Conservation (phyloP, 2,888 invertebrate species). For the Lordiphosa andalusiaca region DNA sequence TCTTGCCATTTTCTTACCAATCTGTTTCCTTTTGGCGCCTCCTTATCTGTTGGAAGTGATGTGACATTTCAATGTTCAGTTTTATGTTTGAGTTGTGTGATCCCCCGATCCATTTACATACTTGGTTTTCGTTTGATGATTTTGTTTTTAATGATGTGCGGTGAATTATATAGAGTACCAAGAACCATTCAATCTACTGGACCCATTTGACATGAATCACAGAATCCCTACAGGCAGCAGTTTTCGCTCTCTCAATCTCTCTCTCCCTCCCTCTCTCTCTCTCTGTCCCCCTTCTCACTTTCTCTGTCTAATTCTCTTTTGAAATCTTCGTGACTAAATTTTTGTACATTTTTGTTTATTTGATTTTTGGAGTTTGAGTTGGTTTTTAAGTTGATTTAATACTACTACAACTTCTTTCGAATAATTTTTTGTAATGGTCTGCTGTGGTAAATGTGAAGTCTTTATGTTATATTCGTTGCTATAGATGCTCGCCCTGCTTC, state of each 20-base stretch:
- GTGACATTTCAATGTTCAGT: slow-evolving; percentile 24
- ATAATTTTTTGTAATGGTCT: slow-evolving; percentile 81
- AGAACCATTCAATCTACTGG: slow-evolving; percentile 22
- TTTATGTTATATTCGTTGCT: slow-evolving; percentile 94
- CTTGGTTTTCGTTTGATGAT: slow-evolving; percentile 1
- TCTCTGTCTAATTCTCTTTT: slow-evolving; percentile 19
- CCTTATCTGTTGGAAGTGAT: slow-evolving; percentile 21
- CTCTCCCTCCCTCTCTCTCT: neutral
- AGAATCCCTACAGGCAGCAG: slow-evolving; percentile 34
- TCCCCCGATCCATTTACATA: slow-evolving; percentile 1
- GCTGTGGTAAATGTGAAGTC: slow-evolving; percentile 82
- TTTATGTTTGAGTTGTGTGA: slow-evolving; percentile 34
- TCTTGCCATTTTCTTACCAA: slow-evolving; percentile 39
- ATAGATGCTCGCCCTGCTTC: slow-evolving; percentile 94
- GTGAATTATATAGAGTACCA: slow-evolving; percentile 67
- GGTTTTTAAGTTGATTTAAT: slow-evolving; percentile 23
- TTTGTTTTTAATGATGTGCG: slow-evolving; percentile 51
- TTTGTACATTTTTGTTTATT: slow-evolving; percentile 17
- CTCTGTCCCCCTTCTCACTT: slow-evolving; percentile 10
- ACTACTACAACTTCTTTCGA: slow-evolving; percentile 73
- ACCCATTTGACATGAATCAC: slow-evolving; percentile 33
- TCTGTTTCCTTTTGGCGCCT: slow-evolving; percentile 46
- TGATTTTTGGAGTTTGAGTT: slow-evolving; percentile 22
- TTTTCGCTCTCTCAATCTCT: slow-evolving; percentile 6
- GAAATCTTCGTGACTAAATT: slow-evolving; percentile 31